These are phyloP conservation scores for Sitta europaea DNA, from an alignment of 2,113 vertebrate genomes.

Conservation along the genomic window DNA sequence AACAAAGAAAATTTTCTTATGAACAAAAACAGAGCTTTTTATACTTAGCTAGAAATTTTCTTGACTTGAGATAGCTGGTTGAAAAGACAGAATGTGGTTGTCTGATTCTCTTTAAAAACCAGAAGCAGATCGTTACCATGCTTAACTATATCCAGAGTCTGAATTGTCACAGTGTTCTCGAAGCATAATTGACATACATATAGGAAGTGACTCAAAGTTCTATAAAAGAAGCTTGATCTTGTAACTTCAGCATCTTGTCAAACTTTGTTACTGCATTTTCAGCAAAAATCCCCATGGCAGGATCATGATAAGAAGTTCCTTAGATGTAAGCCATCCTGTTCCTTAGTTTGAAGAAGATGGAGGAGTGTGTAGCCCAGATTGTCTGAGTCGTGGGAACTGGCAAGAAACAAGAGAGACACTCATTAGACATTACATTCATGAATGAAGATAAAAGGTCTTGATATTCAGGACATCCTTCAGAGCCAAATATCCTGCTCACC, in stretches of 20 bases:
- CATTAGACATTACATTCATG: not conserved
- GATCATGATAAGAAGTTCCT: not conserved
- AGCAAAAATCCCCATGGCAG: rapidly evolving
- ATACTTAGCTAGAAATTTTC: not conserved
- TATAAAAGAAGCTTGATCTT: not conserved
- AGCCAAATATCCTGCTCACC: not conserved
- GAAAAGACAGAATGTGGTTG: not conserved
- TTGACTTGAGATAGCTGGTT: not conserved
- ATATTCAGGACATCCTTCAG: not conserved
- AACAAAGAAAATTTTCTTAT: not conserved
- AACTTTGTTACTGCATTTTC: not conserved
- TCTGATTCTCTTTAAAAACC: not conserved
- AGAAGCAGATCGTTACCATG: not conserved
- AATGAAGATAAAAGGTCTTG: not conserved
- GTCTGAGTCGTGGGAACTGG: not conserved
- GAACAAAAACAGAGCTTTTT: not conserved
- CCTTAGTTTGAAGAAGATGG: not conserved
- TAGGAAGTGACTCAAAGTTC: not conserved
- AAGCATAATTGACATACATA: not conserved
- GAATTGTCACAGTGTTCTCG: not conserved
- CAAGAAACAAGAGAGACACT: not conserved
- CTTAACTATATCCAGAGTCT: not conserved
- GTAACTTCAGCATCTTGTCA: not conserved
- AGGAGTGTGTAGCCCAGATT: not conserved
- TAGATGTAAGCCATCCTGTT: not conserved